Evolutionary conservation across 1,140 invertebrate species (phyloP), one percentile per base, ranked within the genome.

Genomic region (Drosophila rufa): DNA sequence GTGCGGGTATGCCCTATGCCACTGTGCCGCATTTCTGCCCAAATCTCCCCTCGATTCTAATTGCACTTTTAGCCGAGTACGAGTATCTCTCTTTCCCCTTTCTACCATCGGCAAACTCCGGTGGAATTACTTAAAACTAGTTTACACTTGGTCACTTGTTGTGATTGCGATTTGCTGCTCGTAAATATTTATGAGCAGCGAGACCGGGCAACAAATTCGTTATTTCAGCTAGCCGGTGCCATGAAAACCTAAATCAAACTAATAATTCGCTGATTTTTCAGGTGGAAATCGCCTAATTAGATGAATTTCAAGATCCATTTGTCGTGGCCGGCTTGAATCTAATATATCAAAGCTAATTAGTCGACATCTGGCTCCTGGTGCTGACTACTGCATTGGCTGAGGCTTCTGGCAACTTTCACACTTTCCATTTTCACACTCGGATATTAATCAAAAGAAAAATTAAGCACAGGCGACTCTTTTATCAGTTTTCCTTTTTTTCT

Each of bases 321-420:
- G 81, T 77, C 66, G 59, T 38, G 48, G 45, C 42, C 46, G 47
- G 36, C 38, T 43, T 19, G 42, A 57, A 70, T 51, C 66, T 59
- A 85, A 86, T 86, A 83, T 89, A 83, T 87, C 83, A 87, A 64
- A 61, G 50, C 78, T 84, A 89, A 87, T 89, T 87, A 89, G 83
- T 78, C 46, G 75, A 46, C 76, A 79, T 74, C 70, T 51, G 69
- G 68, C 68, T 71, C 46, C 67, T 58, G 51, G 43, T 15, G 19
- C 42, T 27, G 17, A 36, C 65, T 67, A 46, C 36, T 50, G 61
- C 65, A 61, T 65, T 27, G 15, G 57, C 66, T 17, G 17, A 3
- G 59, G 12, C 57, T 64, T 55, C 71, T 67, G 43, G 27, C 48
- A 89, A 89, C 84, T 89, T 89, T 89, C 85, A 89, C 81, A 89